A percentile compares a stretch with the other conserved stretches of the same genome.
Conservation (phyloP, 2,113 vertebrate species). For the Mastomys coucha region DNA sequence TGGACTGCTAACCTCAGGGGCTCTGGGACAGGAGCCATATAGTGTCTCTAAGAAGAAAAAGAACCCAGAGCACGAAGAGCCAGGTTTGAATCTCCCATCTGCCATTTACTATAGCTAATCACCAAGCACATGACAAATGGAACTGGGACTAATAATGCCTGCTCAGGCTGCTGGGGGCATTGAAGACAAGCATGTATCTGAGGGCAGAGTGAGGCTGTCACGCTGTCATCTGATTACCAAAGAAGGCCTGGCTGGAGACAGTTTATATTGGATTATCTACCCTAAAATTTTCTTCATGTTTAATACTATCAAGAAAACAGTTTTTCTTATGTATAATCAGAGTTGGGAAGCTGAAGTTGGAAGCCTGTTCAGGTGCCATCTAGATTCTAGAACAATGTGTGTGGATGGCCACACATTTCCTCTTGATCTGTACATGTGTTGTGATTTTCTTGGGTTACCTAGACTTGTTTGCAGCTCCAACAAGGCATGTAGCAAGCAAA, state of each 20-base stretch:
- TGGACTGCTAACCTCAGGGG: not conserved
- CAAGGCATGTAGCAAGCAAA: not conserved
- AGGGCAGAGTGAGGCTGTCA: not conserved
- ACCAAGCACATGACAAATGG: not conserved
- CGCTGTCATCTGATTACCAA: not conserved
- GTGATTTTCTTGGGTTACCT: constrained; percentile 15
- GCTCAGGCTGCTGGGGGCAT: not conserved
- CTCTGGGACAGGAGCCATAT: not conserved
- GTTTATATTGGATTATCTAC: not conserved
- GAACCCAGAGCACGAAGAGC: not conserved
- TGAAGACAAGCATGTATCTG: not conserved
- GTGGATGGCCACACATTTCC: not conserved
- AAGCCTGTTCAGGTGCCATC: not conserved
- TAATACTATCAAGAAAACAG: not conserved
- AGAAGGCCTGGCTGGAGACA: not conserved
- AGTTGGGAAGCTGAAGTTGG: constrained; percentile 25
- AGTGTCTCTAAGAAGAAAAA: not conserved
- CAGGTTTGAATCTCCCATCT: not conserved
- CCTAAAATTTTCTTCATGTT: not conserved
- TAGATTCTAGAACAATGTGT: not conserved
- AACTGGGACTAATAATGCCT: not conserved
- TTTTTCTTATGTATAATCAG: not conserved
- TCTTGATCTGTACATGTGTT: not conserved
- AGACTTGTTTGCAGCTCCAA: not conserved
- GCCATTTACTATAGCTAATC: not conserved